phyloP scores from a whole-genome alignment of 2,797 vertebrate species.

The Halcyon chelicuti region DNA sequence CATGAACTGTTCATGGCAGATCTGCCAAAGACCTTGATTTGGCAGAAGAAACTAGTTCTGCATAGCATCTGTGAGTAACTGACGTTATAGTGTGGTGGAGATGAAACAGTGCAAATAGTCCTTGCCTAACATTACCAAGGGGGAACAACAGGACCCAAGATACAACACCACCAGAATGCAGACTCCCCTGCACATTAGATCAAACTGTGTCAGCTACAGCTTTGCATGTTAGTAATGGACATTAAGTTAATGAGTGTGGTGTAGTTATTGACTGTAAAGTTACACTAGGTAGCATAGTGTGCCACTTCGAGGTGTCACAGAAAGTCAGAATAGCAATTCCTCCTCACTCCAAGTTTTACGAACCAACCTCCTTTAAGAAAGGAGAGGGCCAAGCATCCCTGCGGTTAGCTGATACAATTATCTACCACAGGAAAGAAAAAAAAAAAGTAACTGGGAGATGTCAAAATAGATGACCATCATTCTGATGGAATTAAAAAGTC shows the following conservation, averaged over 20 bases:
- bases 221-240: not conserved
- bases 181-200: not conserved
- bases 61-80: not conserved
- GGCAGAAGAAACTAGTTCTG: not conserved
- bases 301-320: not conserved
- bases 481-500: not conserved
- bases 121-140: not conserved
- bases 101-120: not conserved
- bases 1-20: not conserved
- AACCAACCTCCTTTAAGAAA: not conserved
- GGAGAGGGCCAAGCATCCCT: not conserved
- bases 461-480: not conserved
- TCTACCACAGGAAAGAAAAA: not conserved
- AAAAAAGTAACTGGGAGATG: not conserved
- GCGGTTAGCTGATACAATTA: not conserved
- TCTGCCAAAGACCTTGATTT: not conserved
- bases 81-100: not conserved
- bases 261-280: not conserved
- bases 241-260: not conserved
- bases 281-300: not conserved
- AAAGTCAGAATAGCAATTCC: not conserved
- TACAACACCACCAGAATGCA: not conserved
- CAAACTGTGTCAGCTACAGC: not conserved
- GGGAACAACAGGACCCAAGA: not conserved
- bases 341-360: not conserved